A percentile compares a stretch with the other conserved stretches of the same genome.
phyloP scores from a whole-genome alignment of 2,888 invertebrate species.

The Euspilapteryx auroguttella region DNA sequence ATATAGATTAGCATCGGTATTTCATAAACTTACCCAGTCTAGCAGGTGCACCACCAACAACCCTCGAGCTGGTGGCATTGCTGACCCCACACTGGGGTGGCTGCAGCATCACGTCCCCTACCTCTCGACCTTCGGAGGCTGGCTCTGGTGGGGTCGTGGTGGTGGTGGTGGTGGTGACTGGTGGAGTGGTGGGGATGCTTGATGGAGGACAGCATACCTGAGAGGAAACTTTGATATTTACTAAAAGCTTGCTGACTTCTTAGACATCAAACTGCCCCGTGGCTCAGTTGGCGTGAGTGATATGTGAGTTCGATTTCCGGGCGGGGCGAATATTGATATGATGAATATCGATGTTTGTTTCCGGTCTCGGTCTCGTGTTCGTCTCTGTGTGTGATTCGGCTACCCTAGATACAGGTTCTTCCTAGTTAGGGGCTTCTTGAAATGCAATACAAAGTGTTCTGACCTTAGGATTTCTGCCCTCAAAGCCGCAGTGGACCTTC shows the following conservation, averaged over 20 bases:
- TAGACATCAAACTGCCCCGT: too few relatives aligned
- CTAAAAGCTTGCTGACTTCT: conserved; percentile 65
- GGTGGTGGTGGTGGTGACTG: not conserved
- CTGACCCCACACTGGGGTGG: not conserved
- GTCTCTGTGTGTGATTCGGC: too few relatives aligned
- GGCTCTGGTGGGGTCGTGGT: not conserved
- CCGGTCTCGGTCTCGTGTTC: too few relatives aligned
- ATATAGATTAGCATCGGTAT: too few relatives aligned
- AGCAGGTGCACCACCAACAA: not conserved
- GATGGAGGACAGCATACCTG: not conserved
- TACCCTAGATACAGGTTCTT: too few relatives aligned
- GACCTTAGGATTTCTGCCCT: conserved; percentile 68
- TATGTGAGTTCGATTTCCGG: too few relatives aligned
- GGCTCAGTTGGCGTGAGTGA: too few relatives aligned
- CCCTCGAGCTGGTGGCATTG: not conserved
- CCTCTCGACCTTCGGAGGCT: not conserved
- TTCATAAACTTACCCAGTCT: not conserved
- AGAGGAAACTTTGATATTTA: too few relatives aligned
- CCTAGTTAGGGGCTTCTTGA: too few relatives aligned
- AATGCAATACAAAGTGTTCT: too few relatives aligned
- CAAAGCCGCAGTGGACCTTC: conserved; percentile 70
- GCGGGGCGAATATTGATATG: too few relatives aligned
- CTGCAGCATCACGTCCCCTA: not conserved
- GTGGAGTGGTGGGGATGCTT: not conserved
- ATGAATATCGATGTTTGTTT: too few relatives aligned